phyloP scores from a whole-genome alignment of 2,113 vertebrate species.

The Haemorhous mexicanus region DNA sequence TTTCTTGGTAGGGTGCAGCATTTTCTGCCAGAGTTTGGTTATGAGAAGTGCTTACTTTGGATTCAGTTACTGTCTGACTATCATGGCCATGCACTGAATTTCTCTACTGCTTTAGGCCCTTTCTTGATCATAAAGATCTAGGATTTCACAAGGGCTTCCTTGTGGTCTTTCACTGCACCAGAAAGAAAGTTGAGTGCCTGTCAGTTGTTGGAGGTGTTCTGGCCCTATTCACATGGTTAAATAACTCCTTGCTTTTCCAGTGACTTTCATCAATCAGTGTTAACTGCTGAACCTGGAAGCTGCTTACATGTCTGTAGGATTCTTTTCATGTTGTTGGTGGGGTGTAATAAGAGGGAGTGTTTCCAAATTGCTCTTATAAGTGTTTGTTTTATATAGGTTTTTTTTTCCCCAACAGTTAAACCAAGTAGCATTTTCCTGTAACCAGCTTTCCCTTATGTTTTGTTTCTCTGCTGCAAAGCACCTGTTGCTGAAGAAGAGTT shows the following conservation, averaged over 20 bases:
- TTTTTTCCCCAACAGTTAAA: neutral
- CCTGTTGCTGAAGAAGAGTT: slow-evolving; percentile 55
- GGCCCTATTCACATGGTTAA: slow-evolving; percentile 48
- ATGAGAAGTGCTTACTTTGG: slow-evolving; percentile 39
- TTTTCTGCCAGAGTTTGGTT: slow-evolving; percentile 54
- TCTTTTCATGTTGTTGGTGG: slow-evolving; percentile 29
- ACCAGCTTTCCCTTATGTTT: slow-evolving; percentile 41
- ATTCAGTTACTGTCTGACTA: slow-evolving; percentile 46
- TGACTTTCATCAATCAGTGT: slow-evolving; percentile 28
- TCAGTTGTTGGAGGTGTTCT: slow-evolving; percentile 52
- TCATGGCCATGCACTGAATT: slow-evolving; percentile 47
- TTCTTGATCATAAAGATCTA: slow-evolving; percentile 44
- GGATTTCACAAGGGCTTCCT: slow-evolving; percentile 31
- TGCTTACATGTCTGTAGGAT: slow-evolving; percentile 35
- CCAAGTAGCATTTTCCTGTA: slow-evolving; percentile 29
- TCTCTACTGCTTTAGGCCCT: slow-evolving; percentile 26
- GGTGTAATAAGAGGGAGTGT: slow-evolving; percentile 5
- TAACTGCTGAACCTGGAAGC: slow-evolving; percentile 39
- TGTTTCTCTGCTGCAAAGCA: slow-evolving; percentile 49
- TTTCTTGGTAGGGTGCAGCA: slow-evolving; percentile 49
- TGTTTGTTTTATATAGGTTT: neutral
- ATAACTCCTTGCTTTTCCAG: slow-evolving; percentile 53
- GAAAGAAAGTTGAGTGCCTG: slow-evolving; percentile 45
- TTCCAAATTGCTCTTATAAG: slow-evolving; percentile 14
- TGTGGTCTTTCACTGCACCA: slow-evolving; percentile 32